Percentiles rank a stretch among this genome's conserved stretches.
phyloP scores from a whole-genome alignment of 2,113 vertebrate species.

The Chunga burmeisteri region DNA sequence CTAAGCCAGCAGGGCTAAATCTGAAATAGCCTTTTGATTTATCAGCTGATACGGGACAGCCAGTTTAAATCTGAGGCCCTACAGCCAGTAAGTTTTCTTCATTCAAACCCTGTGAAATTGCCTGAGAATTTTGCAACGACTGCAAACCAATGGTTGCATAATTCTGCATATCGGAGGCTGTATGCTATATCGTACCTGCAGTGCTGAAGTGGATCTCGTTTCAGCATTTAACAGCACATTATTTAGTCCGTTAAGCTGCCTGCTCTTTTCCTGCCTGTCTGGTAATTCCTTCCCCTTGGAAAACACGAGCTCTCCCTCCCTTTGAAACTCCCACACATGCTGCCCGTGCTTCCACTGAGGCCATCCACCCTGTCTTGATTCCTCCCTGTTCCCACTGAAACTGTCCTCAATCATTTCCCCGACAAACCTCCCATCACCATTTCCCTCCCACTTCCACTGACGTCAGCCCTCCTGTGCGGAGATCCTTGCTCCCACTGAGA shows the following conservation, averaged over 20 bases:
- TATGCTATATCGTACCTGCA: background rate
- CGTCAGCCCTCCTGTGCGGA: slow-evolving; percentile 41
- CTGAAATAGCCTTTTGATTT: background rate
- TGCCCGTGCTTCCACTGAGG: background rate
- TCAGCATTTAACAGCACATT: background rate
- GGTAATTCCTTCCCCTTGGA: slow-evolving; percentile 18
- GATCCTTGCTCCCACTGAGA: slow-evolving; percentile 4
- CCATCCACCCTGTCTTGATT: background rate
- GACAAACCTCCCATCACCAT: background rate
- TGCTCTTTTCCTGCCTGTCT: slow-evolving; percentile 23
- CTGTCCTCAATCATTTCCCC: background rate
- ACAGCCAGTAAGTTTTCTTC: background rate
- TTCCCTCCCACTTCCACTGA: slow-evolving; percentile 55
- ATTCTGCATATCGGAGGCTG: background rate
- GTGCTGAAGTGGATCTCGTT: background rate
- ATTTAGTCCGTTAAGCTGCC: slow-evolving; percentile 1
- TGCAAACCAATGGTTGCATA: background rate
- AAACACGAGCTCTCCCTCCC: background rate
- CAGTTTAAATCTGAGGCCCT: background rate
- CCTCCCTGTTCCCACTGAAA: slow-evolving; percentile 32
- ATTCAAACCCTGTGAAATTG: background rate
- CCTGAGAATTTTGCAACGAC: background rate
- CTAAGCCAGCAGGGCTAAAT: background rate
- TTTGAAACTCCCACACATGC: slow-evolving; percentile 26
- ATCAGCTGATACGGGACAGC: background rate